These are phyloP conservation scores for Takifugu ocellatus DNA, from an alignment of 2,797 vertebrate species.

Conservation along the genomic window DNA sequence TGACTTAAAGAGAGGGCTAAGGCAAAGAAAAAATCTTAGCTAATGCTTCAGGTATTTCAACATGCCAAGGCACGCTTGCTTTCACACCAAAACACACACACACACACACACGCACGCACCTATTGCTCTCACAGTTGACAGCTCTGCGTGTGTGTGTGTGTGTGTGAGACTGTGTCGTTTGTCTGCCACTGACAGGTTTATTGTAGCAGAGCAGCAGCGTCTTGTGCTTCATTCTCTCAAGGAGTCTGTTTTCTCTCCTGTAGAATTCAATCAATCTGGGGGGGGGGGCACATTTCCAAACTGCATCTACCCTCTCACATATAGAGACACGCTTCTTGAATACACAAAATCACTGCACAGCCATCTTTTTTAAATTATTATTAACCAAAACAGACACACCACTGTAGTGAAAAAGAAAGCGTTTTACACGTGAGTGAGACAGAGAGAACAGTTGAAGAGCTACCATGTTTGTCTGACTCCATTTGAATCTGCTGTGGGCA, in stretches of 20 bases:
- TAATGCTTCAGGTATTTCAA: slow-evolving; percentile 68
- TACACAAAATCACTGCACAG: slow-evolving; percentile 11
- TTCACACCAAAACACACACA: slow-evolving; percentile 12
- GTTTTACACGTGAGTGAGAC: slow-evolving; percentile 1
- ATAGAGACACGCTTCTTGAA: not conserved
- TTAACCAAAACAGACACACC: slow-evolving; percentile 42
- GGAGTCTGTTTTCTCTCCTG: slow-evolving; percentile 67
- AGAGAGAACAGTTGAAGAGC: slow-evolving; percentile 44
- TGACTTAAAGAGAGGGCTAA: slow-evolving; percentile 53
- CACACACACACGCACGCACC: slow-evolving; percentile 21
- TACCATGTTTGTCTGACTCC: slow-evolving; percentile 55
- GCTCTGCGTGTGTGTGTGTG: slow-evolving; percentile 37
- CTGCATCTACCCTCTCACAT: slow-evolving; percentile 21
- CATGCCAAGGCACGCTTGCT: slow-evolving; percentile 58
- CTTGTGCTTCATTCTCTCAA: slow-evolving; percentile 66
- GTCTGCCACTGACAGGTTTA: slow-evolving; percentile 72
- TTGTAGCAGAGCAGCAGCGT: slow-evolving; percentile 58
- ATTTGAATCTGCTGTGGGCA: slow-evolving; percentile 61
- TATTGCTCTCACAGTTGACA: slow-evolving; percentile 57
- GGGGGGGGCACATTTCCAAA: slow-evolving; percentile 27
- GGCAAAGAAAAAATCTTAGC: slow-evolving; percentile 49
- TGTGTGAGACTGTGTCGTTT: slow-evolving; percentile 36
- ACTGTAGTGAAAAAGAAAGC: no score
- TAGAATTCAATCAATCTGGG: slow-evolving; percentile 72
- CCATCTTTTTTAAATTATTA: slow-evolving; percentile 27